Evolutionary conservation across 2,113 vertebrate species (phyloP).

Genomic region (Uria aalge): DNA sequence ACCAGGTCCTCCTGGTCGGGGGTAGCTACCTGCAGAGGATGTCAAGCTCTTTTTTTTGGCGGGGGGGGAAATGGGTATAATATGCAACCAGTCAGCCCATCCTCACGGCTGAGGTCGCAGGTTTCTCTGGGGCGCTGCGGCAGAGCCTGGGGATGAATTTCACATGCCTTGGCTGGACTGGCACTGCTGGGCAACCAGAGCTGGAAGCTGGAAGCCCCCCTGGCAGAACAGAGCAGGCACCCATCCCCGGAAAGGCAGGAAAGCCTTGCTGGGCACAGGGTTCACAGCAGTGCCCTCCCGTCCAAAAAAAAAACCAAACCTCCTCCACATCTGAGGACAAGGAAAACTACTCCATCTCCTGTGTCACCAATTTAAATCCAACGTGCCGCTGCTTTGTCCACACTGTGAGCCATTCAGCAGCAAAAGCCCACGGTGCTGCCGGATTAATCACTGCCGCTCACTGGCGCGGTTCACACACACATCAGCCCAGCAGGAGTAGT

Average conservation of each 20-base stretch:
- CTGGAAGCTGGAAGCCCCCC: background rate
- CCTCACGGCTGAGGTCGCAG: fast-evolving
- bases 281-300: background rate
- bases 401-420: background rate
- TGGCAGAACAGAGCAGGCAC: background rate
- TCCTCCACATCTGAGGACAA: background rate
- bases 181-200: fast-evolving
- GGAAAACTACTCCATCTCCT: background rate
- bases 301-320: background rate
- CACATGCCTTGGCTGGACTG: fast-evolving
- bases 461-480: background rate
- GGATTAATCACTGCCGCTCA: slow-evolving; percentile 51
- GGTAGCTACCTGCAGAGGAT: background rate
- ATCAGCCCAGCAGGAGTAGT: slow-evolving; percentile 37
- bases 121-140: fast-evolving
- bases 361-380: background rate
- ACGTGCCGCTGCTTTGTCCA: background rate
- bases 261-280: fast-evolving
- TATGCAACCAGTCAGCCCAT: background rate
- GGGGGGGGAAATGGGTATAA: background rate
- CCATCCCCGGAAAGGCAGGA: background rate
- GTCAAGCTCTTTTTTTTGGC: background rate
- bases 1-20: background rate
- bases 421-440: background rate
- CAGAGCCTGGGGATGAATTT: background rate